Evolutionary conservation across 2,113 vertebrate species (phyloP).

Genomic region (Sclerurus mexicanus): DNA sequence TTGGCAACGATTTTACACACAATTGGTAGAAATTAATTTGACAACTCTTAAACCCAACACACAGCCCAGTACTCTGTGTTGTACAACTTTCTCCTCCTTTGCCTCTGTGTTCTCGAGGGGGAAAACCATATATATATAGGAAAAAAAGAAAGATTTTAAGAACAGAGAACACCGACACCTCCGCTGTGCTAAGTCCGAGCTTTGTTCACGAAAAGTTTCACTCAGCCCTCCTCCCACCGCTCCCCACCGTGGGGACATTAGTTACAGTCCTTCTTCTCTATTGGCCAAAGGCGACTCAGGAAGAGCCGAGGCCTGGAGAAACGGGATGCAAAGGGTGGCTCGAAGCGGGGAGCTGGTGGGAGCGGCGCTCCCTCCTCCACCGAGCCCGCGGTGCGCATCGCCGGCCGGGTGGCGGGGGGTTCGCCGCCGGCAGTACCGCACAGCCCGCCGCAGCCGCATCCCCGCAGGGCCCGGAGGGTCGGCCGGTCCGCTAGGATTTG

Average conservation of each 20-base stretch:
- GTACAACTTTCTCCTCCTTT: neutral
- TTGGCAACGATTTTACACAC: slow-evolving; percentile 86
- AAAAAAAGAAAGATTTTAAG: neutral
- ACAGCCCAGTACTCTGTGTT: neutral
- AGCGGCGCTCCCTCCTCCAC: too few relatives aligned
- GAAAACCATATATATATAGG: too few relatives aligned
- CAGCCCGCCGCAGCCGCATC: too few relatives aligned
- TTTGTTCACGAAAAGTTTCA: neutral
- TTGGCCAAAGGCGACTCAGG: neutral
- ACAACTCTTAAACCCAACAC: slow-evolving; percentile 70
- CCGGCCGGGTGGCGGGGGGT: too few relatives aligned
- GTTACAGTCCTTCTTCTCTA: neutral
- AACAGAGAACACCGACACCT: neutral
- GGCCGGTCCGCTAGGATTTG: neutral
- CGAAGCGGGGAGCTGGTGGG: rapidly evolving
- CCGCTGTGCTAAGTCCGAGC: neutral
- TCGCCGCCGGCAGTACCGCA: neutral
- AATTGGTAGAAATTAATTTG: slow-evolving; percentile 88
- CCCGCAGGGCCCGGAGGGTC: rapidly evolving
- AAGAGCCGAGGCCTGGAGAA: neutral
- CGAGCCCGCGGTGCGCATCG: neutral
- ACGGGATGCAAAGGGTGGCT: neutral
- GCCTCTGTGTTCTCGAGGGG: neutral
- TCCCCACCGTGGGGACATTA: too few relatives aligned
- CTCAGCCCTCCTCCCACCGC: rapidly evolving